A percentile compares a stretch with the other conserved stretches of the same genome.
Evolutionary conservation across 2,888 invertebrate species (phyloP).

Genomic region (Xanthia togata): DNA sequence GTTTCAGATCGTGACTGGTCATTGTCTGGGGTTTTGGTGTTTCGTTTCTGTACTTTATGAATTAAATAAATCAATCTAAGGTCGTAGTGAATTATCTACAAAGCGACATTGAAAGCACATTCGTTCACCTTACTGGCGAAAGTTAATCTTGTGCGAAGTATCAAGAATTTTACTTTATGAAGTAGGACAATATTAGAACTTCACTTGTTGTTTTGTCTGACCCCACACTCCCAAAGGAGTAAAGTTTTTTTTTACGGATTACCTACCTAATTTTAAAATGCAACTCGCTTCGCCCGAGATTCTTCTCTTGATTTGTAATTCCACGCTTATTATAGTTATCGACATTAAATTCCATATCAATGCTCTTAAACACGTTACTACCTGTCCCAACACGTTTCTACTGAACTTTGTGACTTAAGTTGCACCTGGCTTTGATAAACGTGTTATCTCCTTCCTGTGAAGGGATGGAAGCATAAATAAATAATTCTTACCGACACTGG

Average conservation of each 20-base stretch:
- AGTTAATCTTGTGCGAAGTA: neutral
- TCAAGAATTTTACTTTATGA: neutral
- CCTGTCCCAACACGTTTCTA: slow-evolving; percentile 46
- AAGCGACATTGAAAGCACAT: neutral
- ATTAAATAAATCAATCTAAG: slow-evolving; percentile 16
- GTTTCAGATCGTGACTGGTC: slow-evolving; percentile 35
- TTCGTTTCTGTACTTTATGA: slow-evolving; percentile 15
- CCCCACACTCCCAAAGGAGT: neutral
- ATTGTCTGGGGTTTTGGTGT: slow-evolving; percentile 18
- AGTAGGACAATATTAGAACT: too few relatives aligned
- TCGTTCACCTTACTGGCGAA: neutral
- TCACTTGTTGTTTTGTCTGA: neutral
- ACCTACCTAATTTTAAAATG: neutral
- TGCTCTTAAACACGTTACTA: slow-evolving; percentile 45
- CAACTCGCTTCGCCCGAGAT: neutral
- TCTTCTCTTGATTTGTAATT: neutral
- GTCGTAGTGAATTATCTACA: neutral
- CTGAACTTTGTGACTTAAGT: slow-evolving; percentile 21
- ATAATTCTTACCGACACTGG: slow-evolving; percentile 4
- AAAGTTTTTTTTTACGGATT: neutral
- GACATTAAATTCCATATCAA: slow-evolving; percentile 29
- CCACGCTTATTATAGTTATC: slow-evolving; percentile 15
- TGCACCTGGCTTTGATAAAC: slow-evolving; percentile 59
- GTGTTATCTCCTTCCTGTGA: slow-evolving; percentile 47
- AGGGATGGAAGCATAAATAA: slow-evolving; percentile 9